These are phyloP conservation scores for Crepidodera aurea DNA, from an alignment of 2,888 invertebrate genomes.

Conservation along the genomic window DNA sequence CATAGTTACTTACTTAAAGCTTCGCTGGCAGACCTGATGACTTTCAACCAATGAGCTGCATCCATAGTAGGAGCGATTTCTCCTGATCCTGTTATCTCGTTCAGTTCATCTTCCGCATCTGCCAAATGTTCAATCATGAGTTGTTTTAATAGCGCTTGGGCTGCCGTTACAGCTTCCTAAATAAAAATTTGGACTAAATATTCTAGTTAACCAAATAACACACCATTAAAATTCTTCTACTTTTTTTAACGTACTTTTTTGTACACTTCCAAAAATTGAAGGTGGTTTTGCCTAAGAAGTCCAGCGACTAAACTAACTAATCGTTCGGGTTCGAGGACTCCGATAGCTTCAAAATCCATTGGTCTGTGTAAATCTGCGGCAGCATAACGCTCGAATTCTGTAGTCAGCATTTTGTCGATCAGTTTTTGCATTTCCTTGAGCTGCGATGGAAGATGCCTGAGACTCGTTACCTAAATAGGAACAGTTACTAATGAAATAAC, in stretches of 20 bases:
- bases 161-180: conserved; percentile 85
- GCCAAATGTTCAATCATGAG: conserved; percentile 81
- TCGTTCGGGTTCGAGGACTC: conserved; percentile 83
- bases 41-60: conserved; percentile 58
- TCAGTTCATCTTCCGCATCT: conserved; percentile 65
- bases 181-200: not conserved
- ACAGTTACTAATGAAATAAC: no score
- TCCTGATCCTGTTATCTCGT: conserved; percentile 64
- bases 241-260: conserved; percentile 64
- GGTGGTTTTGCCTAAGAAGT: conserved; percentile 84
- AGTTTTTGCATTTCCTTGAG: conserved; percentile 93
- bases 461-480: conserved; percentile 80
- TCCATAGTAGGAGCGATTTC: conserved; percentile 59
- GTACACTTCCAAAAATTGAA: conserved; percentile 86
- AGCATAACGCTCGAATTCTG: conserved; percentile 92
- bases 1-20: conserved; percentile 52
- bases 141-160: conserved; percentile 89
- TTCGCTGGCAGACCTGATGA: conserved; percentile 56
- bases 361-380: conserved; percentile 92
- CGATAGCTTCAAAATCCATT: conserved; percentile 64
- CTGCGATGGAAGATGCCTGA: conserved; percentile 95
- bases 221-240: no score
- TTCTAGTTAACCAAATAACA: no score
- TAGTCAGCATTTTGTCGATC: conserved; percentile 95
- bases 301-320: conserved; percentile 75